Conservation (phyloP, 2,113 vertebrate species). For the Noctilio leporinus region DNA sequence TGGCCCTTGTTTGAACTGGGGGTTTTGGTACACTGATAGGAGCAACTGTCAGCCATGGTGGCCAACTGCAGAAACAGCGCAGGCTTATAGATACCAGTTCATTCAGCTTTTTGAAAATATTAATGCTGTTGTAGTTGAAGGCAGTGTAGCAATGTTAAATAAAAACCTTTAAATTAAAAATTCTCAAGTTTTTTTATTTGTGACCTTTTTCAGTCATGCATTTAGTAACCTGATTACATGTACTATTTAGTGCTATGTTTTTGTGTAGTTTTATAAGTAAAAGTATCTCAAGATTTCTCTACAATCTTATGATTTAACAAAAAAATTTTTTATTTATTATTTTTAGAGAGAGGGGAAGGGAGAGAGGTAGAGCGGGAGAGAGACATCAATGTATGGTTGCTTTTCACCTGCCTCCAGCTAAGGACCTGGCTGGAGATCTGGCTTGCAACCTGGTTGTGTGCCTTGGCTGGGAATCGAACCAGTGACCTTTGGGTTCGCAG, state of each 20-base stretch:
- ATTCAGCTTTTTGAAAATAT: not conserved
- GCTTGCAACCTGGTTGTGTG: no score
- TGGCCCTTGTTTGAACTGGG: not conserved
- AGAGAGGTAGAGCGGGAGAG: no score
- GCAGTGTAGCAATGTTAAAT: not conserved
- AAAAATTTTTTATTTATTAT: no score
- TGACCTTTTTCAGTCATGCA: not conserved
- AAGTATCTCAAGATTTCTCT: not conserved
- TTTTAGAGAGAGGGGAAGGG: no score
- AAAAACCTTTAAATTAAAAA: not conserved
- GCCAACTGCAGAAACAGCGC: not conserved
- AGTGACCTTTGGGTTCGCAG: no score
- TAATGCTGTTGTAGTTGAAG: not conserved
- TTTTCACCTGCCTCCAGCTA: no score
- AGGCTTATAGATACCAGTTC: not conserved
- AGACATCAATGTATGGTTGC: no score
- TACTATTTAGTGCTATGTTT: conserved; percentile 1
- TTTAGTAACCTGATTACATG: not conserved
- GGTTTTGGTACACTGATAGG: not conserved
- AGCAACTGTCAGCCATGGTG: not conserved
- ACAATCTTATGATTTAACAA: not conserved
- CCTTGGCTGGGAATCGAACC: no score
- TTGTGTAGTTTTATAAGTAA: not conserved
- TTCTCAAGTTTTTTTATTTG: not conserved
- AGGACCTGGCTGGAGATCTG: no score